Base-by-base conservation (phyloP, 2,113 vertebrate genomes). In the Tretioscincus oriximinensis region DNA sequence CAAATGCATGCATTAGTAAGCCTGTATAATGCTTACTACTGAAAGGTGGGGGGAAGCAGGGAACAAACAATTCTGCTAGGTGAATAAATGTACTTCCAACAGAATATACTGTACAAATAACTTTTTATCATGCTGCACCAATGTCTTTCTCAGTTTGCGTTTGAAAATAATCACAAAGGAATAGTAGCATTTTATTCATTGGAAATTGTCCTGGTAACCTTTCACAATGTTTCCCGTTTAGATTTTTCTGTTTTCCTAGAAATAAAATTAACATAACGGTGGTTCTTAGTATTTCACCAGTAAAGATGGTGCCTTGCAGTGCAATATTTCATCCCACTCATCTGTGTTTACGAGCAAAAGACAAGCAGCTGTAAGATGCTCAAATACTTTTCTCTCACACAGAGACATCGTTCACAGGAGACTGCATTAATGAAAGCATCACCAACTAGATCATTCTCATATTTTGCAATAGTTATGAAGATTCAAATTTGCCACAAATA, bases 401-500 rank as follows among this genome's bases (percentile, higher is more conserved):
- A 80, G 41, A 45, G 20, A 82, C 26, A 80, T 1, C 83, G 60
- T 74, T 67, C 0, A 7, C 69, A 66, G 49, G 31, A 73, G 80
- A 77, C 18, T 29, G 3, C 1, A 64, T 71, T 47, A 18, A 77
- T 74, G 81, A 78, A 24, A 28, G 20, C 64, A 29, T 7, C 0
- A 60, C 28, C 20, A 35, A 58, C 70, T 35, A 71, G 22, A 73
- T 60, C 60, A 73, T 67, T 28, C 73, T 73, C 74, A 31, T 85
- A 67, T 60, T 68, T 20, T 58, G 65, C 79, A 70, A 24, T 1
- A 8, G 49, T 77, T 81, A 78, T 9, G 14, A 77, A 83, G 88
- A 60, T 0, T 41, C 86, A 81, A 83, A 85, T 78, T 61, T 85
- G 1, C 70, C 84, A 65, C 86, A 81, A 85, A 82, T 85, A 78